Evolutionary conservation across 2,113 vertebrate genomes (phyloP), one percentile per base, ranked within the genome.

Genomic region (Motacilla alba): DNA sequence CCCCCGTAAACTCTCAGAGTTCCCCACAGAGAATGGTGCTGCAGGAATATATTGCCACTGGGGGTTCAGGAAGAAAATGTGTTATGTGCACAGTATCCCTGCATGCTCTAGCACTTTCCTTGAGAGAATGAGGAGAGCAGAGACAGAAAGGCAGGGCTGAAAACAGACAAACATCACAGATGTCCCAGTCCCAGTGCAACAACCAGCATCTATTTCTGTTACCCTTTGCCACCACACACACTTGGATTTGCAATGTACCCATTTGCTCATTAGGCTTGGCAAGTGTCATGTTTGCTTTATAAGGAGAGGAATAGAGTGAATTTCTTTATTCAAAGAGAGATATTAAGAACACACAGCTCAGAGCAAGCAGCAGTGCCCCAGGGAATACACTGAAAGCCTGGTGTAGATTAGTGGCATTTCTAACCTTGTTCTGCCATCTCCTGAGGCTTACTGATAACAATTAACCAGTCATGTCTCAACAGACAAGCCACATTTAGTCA

Each of bases 341-440:
- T 75, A 83, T 50, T 83, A 83, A 76, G n/a, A 41, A 74, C 68
- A 43, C 22, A 31, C 28, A 66, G 60, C 77, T 69, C 64, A 62
- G 64, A 87, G 80, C 89, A 94, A 87, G 58, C 89, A 93, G 81
- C 33, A 15, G 84, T 13, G 7, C 95, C 60, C 69, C n/a, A 37
- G 73, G 90, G 93, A 91, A 62, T 50, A 67, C 41, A 18, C 0
- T 28, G n/a, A 81, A 59, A 72, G 74, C 76, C 56, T 84, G 69
- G 35, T 78, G 74, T 62, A 91, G 66, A 82, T 81, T 24, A 82
- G 81, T 55, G 33, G 60, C 43, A 59, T 93, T 84, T 93, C 85
- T 82, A 82, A 74, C 90, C 78, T 89, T 89, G 43, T 89, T 93
- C 74, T 78, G 74, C 60, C 12, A 33, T 82, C 78, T 87, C 94